Evolutionary conservation across 1,140 invertebrate genomes (phyloP), one percentile per base, ranked within the genome.

Genomic region (Zaprionus lachaisei): DNA sequence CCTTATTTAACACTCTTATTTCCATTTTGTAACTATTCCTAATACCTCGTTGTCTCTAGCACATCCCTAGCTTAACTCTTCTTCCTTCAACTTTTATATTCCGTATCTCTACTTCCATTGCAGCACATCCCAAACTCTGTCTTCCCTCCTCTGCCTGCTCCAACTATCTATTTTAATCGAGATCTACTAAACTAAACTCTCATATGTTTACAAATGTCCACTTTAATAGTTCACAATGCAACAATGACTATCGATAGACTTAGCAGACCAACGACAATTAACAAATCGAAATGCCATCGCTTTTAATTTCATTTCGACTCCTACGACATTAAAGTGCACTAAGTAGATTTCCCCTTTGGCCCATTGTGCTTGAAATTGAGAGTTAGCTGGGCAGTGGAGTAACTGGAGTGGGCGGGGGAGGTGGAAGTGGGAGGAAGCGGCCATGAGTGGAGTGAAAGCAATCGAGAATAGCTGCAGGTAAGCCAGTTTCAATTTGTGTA

Each of bases 401-500:
- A 34, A 11, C 9, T 34, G 31, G 1, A 11, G 28, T 31, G 31
- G 9, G 31, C 7, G 2, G 9, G 9, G 22, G 37, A n/a, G 7
- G 20, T 1, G 1, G 20, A 0, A 41, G 31, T n/a, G n/a, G n/a
- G n/a, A n/a, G n/a, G 28, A 5, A 34, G 20, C 37, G 6, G 28
- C 7, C 28, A 9, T 6, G 28, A n/a, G 41, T 44, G 41, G 2
- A 9, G 41, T 5, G 47, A 22, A 51, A 65, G 34, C 51, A 56
- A 26, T 56, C 20, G 64, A 54, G 37, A 44, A 55, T 28, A 38
- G 12, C 22, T 41, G 34, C 56, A 67, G 47, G 41, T 61, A 41
- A 73, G 65, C 37, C 37, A 34, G 31, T 55, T 61, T 24, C 71
- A 72, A 60, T 60, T 58, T 41, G 49, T 56, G 66, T 58, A 15